phyloP scores from a whole-genome alignment of 2,888 invertebrate genomes.

The Ophion costatus region DNA sequence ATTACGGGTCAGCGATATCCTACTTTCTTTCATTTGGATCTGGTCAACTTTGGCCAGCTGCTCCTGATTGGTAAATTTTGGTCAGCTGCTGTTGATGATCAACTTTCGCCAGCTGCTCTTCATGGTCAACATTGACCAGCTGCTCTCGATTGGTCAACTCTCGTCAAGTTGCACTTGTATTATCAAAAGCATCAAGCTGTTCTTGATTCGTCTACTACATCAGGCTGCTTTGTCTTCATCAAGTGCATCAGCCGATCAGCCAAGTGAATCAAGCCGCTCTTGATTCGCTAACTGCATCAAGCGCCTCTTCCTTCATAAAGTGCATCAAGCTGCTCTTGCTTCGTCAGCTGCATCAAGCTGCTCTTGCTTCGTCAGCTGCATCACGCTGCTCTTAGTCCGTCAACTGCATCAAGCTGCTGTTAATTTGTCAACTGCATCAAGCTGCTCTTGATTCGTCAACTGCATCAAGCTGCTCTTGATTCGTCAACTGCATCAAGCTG shows the following conservation, averaged over 20 bases:
- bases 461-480: not conserved
- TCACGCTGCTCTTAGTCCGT: not conserved
- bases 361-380: not conserved
- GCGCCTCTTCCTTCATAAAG: no score
- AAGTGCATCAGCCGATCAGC: no score
- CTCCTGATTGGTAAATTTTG: not conserved
- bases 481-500: not conserved
- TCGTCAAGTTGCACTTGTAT: no score
- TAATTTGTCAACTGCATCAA: not conserved
- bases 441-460: not conserved
- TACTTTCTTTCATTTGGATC: not conserved
- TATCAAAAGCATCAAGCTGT: no score
- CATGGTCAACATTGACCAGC: no score
- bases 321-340: no score
- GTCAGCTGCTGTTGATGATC: no score
- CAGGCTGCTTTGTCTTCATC: no score
- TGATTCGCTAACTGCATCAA: not conserved
- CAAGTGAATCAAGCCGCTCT: no score
- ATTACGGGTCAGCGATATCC: not conserved
- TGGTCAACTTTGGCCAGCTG: not conserved
- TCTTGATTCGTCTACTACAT: no score
- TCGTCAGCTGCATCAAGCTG: not conserved
- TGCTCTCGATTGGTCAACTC: no score
- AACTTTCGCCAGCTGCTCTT: no score
- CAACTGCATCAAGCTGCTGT: not conserved